Evolutionary conservation across 1,140 invertebrate genomes (phyloP), one percentile per base, ranked within the genome.

Genomic region (Micrasema minimum): DNA sequence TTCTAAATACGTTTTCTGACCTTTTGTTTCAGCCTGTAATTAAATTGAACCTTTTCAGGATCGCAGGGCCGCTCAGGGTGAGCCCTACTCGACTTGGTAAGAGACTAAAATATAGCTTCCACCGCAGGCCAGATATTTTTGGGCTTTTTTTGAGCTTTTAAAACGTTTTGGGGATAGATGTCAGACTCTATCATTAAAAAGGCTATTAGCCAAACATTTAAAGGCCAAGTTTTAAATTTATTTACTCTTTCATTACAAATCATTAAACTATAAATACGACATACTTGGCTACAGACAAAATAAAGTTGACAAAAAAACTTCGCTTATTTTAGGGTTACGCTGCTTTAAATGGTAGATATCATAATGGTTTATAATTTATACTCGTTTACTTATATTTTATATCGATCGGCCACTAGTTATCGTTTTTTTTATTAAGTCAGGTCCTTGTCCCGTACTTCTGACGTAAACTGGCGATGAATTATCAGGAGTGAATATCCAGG

Each of bases 1-100:
- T 55, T 37, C 51, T 23, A 31, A 55, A 55, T 55, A 55, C 51
- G 51, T 55, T 55, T 37, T 31, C 51, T 55, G 51, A 55, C 51
- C 51, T 55, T 55, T 55, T 55, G 51, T 55, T 55, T 23, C 26
- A 26, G 51, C 51, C 31, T 55, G 26, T 55, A 55, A 55, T 55
- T 55, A 37, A 55, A 55, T 55, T 55, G 51, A 55, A 37, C 51
- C 51, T 31, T 55, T 37, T 6, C 51, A 14, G 51, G 51, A 55
- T 55, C 26, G 51, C 22, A 31, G 26, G 51, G 31, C 26, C 26
- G 51, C 26, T 37, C 26, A 23, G 51, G 50, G 14, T 55, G 31
- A 16, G 11, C 51, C 6, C 51, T 3, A 37, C 51, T 31, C n/a
- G 12, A 26, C 26, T 14, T 37, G 26, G 10, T 55, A 31, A n/a